Base-by-base conservation (phyloP, 2,113 vertebrate genomes). In the Riparia riparia region DNA sequence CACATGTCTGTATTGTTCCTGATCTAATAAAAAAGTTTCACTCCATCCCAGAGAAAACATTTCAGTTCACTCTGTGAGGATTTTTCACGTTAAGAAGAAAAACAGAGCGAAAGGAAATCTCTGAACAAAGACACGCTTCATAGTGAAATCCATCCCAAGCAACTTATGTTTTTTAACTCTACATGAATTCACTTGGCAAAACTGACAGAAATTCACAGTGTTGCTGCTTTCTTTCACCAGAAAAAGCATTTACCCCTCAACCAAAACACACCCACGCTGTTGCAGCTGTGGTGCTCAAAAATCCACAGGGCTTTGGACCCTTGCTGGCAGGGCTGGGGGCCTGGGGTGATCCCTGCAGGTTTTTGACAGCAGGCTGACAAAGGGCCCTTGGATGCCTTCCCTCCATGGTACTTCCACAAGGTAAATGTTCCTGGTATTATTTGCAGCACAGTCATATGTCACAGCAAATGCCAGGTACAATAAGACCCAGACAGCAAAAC, bases 381-480 rank as follows among this genome's bases (percentile, higher is more conserved):
- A 94, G 42, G 53, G 44, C 56, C 34, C 31, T 68, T 86, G 93
- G 76, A 89, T 92, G 53, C 56, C 50, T 96, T 90, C 86, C 68
- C 68, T 68, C 60, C 41, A 7, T 1, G 4, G 21, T 41, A 15
- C 44, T 74, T 93, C 56, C 80, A 73, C 60, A 71, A 93, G 72
- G 82, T 92, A 60, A 90, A 94, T 89, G 82, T 92, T 92, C 88
- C 69, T 3, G 8, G 57, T 88, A 50, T 87, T 90, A 81, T 83
- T 78, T 93, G 82, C 82, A 95, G 12, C 53, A 5, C 2, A 4
- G 44, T 92, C 57, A 37, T 92, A 68, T 93, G 78, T 92, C 89
- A 89, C 88, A 69, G 95, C 44, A 77, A 94, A 92, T 94, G 93
- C 92, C 95, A 93, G 90, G 85, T 95, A 90, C 92, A 92, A 88